Conservation (phyloP, 2,888 invertebrate genomes). For the Dione juno region DNA sequence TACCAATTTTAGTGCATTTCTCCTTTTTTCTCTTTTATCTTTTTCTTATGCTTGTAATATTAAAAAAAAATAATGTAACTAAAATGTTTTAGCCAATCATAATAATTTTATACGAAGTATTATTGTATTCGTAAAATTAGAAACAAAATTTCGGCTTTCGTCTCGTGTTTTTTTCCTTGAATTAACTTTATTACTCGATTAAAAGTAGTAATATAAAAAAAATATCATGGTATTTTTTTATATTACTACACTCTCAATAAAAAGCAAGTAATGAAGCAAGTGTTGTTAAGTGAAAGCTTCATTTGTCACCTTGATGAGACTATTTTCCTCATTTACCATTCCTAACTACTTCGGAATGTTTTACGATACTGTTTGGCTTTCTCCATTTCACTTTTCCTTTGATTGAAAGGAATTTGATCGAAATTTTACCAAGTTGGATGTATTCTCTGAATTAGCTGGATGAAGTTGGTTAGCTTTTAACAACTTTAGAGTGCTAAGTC, state of each 20-base stretch:
- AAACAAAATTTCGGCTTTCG: background rate
- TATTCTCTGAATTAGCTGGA: no score
- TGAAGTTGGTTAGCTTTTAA: no score
- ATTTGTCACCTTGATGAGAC: conserved; percentile 33
- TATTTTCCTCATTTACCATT: conserved; percentile 45
- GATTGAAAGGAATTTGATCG: background rate
- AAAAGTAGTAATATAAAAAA: background rate
- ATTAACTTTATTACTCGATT: background rate
- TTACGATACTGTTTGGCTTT: conserved; percentile 39
- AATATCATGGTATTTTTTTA: background rate
- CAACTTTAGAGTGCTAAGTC: no score
- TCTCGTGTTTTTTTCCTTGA: background rate
- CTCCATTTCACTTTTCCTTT: conserved; percentile 30
- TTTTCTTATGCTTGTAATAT: no score
- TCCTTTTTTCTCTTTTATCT: no score
- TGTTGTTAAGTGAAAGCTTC: conserved; percentile 42
- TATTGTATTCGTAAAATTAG: background rate
- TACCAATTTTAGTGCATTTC: no score
- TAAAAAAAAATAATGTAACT: no score
- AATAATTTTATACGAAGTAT: background rate
- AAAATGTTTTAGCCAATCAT: no score
- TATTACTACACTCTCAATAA: background rate
- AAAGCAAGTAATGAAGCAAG: background rate
- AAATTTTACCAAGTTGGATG: no score
- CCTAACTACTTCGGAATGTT: conserved; percentile 46